phyloP scores from a whole-genome alignment of 2,797 vertebrate genomes.

The Rhynchotus rufescens region DNA sequence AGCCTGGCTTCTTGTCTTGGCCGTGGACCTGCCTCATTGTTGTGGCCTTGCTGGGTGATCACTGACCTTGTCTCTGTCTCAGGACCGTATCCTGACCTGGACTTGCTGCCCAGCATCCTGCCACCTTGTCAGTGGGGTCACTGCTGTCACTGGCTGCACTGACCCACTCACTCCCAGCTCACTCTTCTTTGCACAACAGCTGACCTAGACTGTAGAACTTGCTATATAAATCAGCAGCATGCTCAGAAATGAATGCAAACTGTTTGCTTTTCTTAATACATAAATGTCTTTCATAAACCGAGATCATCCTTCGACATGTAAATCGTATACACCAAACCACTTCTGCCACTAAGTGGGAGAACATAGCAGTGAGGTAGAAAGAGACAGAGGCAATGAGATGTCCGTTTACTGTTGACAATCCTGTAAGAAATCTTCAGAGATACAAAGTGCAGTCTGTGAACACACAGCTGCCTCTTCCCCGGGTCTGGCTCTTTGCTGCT shows the following conservation, averaged over 20 bases:
- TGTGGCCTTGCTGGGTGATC: background rate
- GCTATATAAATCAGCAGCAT: background rate
- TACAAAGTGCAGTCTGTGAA: background rate
- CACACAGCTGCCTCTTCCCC: accelerated
- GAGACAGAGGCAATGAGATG: background rate
- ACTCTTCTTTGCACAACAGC: background rate
- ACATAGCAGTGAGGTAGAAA: background rate
- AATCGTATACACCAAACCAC: background rate
- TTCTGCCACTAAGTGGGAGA: background rate
- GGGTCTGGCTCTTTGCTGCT: accelerated
- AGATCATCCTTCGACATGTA: accelerated
- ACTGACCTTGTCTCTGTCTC: background rate
- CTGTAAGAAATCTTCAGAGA: background rate
- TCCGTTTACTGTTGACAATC: background rate
- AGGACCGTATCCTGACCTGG: background rate
- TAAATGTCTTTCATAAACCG: background rate
- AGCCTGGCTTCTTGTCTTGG: background rate
- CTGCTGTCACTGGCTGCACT: background rate
- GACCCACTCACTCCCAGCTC: conserved; percentile 11
- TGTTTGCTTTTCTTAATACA: background rate
- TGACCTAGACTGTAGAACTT: background rate
- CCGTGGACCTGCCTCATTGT: background rate
- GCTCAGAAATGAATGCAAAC: background rate
- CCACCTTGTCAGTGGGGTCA: background rate
- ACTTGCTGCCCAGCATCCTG: background rate